Conservation (phyloP, 35 echinoderm and acorn worm genomes). For the Apostichopus californicus region DNA sequence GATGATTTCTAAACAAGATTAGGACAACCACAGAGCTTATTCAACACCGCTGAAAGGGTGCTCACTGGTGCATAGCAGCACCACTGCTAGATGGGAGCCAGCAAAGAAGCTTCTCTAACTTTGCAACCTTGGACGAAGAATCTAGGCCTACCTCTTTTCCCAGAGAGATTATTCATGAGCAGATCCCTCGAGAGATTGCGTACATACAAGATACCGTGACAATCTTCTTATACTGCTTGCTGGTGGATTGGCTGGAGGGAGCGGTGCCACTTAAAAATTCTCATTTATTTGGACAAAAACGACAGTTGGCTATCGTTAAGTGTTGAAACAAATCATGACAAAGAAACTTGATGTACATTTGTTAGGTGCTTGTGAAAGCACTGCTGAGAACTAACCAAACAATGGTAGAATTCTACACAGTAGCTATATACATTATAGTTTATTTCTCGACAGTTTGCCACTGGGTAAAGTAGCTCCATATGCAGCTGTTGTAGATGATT, state of each 20-base stretch:
- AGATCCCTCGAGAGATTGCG: neutral
- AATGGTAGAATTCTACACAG: neutral
- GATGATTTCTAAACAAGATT: slow-evolving; percentile 42
- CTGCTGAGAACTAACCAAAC: neutral
- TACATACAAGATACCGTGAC: neutral
- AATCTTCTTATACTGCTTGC: neutral
- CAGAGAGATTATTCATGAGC: slow-evolving; percentile 16
- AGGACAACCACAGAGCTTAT: slow-evolving; percentile 23
- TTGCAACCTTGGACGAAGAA: neutral
- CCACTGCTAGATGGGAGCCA: neutral
- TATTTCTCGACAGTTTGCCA: no score
- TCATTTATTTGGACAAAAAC: neutral
- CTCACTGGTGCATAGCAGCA: neutral
- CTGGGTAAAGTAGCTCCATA: no score
- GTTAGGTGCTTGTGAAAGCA: slow-evolving; percentile 11
- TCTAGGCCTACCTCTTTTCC: neutral
- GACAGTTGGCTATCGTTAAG: neutral
- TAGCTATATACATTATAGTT: no score
- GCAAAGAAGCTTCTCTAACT: neutral
- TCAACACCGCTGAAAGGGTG: neutral
- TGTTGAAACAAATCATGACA: slow-evolving; percentile 33
- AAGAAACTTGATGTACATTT: slow-evolving; percentile 15
- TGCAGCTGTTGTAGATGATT: no score
- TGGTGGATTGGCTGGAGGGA: neutral
- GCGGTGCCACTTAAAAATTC: neutral